Conservation (phyloP, 2,888 invertebrate species). For the Sarcophaga variegata region DNA sequence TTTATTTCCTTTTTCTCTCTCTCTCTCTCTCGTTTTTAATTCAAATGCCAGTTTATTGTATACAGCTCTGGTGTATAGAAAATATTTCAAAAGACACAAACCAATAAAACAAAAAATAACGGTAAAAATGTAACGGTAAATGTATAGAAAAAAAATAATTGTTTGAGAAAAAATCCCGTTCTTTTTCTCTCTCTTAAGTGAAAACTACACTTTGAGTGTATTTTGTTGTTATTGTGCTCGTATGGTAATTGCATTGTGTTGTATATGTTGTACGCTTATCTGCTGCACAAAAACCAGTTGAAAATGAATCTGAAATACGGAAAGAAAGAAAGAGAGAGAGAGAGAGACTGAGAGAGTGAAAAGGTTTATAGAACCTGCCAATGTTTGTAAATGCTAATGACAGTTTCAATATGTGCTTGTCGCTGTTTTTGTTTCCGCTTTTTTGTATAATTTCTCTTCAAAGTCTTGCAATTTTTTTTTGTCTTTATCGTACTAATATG, state of each 20-base stretch:
- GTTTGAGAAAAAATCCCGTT: no score
- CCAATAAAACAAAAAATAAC: slow-evolving; percentile 1
- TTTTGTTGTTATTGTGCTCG: slow-evolving; percentile 18
- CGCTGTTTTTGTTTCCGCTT: slow-evolving; percentile 22
- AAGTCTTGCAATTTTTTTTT: not conserved
- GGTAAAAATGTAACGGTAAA: not conserved
- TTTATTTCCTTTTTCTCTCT: not conserved
- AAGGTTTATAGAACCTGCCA: slow-evolving; percentile 45
- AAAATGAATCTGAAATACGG: not conserved
- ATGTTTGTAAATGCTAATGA: slow-evolving; percentile 64
- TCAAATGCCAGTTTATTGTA: slow-evolving; percentile 16
- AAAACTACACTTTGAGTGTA: slow-evolving; percentile 38
- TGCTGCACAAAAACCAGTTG: slow-evolving; percentile 11
- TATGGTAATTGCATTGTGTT: slow-evolving; percentile 59
- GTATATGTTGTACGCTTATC: slow-evolving; percentile 12
- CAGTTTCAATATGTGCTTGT: slow-evolving; percentile 44
- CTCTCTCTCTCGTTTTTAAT: not conserved
- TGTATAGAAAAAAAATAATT: not conserved
- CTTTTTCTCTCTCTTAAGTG: not conserved
- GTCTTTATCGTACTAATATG: not conserved
- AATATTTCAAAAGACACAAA: slow-evolving; percentile 41
- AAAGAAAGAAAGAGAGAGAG: no score
- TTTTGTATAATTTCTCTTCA: not conserved
- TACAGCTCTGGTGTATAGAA: slow-evolving; percentile 13
- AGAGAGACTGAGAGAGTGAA: no score